Conservation (phyloP, 2,888 invertebrate genomes). For the Adela reaumurella region DNA sequence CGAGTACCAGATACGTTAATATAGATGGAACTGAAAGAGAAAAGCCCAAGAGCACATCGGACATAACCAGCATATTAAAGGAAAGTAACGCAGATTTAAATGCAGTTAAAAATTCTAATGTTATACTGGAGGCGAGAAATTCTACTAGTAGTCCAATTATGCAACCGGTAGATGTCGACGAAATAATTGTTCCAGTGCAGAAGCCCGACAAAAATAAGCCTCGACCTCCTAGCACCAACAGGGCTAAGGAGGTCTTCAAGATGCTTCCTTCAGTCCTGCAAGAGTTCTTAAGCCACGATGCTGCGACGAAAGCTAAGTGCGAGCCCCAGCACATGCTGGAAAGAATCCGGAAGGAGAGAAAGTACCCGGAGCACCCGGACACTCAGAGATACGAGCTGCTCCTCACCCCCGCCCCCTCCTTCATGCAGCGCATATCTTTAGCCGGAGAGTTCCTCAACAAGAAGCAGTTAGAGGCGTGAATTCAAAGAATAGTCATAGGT, state of each 20-base stretch:
- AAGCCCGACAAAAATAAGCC: constrained; percentile 20
- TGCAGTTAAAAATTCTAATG: no score
- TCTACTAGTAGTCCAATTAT: constrained; percentile 2
- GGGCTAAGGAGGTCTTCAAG: constrained; percentile 32
- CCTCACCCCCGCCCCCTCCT: constrained; percentile 77
- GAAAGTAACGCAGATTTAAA: constrained; percentile 8
- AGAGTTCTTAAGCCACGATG: constrained; percentile 50
- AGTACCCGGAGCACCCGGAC: constrained; percentile 58
- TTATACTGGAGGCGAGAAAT: no score
- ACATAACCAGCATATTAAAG: constrained; percentile 30
- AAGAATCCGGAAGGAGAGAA: constrained; percentile 62
- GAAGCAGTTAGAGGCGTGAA: constrained; percentile 34
- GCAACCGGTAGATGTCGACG: constrained; percentile 28
- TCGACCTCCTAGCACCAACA: constrained; percentile 30
- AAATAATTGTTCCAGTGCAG: constrained; percentile 31
- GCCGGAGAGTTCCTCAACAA: constrained; percentile 70
- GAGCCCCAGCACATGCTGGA: constrained; percentile 71
- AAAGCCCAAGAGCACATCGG: constrained; percentile 29
- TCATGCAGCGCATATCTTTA: constrained; percentile 71
- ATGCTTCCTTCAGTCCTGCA: constrained; percentile 56
- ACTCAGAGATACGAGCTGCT: constrained; percentile 63
- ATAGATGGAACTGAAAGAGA: constrained; percentile 45
- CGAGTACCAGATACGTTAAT: constrained; percentile 41
- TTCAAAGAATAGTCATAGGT: background rate
- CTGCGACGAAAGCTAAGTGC: constrained; percentile 54